phyloP scores from a whole-genome alignment of 1,140 invertebrate species.

The Atta texana region DNA sequence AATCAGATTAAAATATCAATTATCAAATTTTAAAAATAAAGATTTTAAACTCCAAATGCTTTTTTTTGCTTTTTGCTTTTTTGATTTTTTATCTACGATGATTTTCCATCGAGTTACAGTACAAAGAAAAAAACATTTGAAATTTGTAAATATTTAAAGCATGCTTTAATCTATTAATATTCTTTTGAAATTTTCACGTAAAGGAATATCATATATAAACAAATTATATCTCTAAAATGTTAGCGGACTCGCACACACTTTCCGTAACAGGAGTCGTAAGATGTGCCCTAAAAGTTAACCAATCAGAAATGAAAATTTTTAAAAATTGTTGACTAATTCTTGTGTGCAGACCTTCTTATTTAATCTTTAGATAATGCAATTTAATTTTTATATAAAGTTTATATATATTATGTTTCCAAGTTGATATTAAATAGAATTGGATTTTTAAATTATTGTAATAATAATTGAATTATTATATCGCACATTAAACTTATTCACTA shows the following conservation, averaged over 20 bases:
- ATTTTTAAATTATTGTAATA: not conserved
- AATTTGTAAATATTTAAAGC: slow-evolving; percentile 16
- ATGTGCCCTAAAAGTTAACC: too few relatives aligned
- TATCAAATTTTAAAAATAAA: too few relatives aligned
- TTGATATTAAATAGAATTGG: not conserved
- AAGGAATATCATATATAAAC: not conserved
- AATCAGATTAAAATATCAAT: too few relatives aligned
- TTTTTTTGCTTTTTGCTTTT: too few relatives aligned
- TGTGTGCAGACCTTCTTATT: too few relatives aligned
- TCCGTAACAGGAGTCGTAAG: too few relatives aligned
- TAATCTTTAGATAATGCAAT: not conserved
- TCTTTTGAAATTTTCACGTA: not conserved
- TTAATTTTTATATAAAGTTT: not conserved
- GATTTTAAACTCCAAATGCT: too few relatives aligned
- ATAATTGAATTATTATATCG: not conserved
- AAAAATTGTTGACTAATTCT: too few relatives aligned
- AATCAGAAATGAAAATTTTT: too few relatives aligned
- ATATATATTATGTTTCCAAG: not conserved
- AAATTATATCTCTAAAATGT: not conserved
- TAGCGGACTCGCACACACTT: too few relatives aligned
- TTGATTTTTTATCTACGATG: too few relatives aligned
- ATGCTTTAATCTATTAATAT: not conserved
- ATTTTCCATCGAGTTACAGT: too few relatives aligned
- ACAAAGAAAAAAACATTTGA: not conserved
- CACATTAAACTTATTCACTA: not conserved